Evolutionary conservation across 2,797 vertebrate species (phyloP).

Genomic region (Danio jaintianensis): DNA sequence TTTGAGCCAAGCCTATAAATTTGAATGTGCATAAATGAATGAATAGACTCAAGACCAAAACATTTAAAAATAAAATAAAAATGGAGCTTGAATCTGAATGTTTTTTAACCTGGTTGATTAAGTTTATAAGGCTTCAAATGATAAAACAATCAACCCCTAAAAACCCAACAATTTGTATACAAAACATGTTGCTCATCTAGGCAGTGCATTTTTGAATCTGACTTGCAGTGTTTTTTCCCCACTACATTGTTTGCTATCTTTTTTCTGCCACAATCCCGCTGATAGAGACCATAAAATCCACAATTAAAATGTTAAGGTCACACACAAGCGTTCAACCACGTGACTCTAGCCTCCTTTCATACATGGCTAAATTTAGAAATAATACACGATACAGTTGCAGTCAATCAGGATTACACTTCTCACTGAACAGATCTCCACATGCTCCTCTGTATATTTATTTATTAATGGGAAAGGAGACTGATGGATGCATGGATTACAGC

Average conservation of each 20-base stretch:
- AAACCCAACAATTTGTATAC: too few relatives aligned
- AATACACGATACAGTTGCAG: constrained; percentile 35
- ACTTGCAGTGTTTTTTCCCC: background rate
- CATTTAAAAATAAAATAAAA: too few relatives aligned
- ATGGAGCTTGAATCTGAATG: too few relatives aligned
- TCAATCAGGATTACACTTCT: constrained; percentile 12
- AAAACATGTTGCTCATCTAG: background rate
- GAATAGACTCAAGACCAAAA: too few relatives aligned
- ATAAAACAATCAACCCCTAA: too few relatives aligned
- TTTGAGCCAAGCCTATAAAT: too few relatives aligned
- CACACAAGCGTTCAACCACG: background rate
- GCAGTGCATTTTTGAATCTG: background rate
- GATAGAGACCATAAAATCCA: background rate
- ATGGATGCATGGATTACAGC: constrained; percentile 1
- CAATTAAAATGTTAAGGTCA: background rate
- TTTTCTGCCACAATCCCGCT: too few relatives aligned
- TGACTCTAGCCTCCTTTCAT: background rate
- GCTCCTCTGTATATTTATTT: constrained; percentile 21
- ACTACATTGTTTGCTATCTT: background rate
- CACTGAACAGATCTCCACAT: background rate
- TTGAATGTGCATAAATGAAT: too few relatives aligned
- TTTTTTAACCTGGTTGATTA: too few relatives aligned
- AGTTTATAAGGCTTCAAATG: too few relatives aligned
- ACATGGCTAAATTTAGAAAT: constrained; percentile 5
- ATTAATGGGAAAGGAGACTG: constrained; percentile 9